A percentile compares a stretch with the other conserved stretches of the same genome.
Evolutionary conservation across 2,113 vertebrate genomes (phyloP).

Genomic region (Leiothrix lutea): DNA sequence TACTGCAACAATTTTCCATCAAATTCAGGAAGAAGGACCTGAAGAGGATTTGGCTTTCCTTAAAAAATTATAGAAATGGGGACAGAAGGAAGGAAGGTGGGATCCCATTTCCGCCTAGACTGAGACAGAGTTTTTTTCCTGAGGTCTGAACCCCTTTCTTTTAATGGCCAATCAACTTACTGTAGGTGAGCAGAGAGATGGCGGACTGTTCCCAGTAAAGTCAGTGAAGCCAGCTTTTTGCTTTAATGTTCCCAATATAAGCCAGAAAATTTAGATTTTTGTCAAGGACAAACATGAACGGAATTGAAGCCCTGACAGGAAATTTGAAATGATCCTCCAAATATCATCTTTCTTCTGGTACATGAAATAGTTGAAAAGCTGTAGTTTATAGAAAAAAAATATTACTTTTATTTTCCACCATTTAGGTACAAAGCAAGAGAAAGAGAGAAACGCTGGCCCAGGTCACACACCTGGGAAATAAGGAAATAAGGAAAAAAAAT

Average conservation of each 20-base stretch:
- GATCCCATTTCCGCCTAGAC: neutral
- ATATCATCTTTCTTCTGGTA: neutral
- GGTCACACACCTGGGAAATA: too few relatives aligned
- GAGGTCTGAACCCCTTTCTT: neutral
- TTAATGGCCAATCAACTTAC: neutral
- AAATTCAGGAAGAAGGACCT: neutral
- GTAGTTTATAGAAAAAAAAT: neutral
- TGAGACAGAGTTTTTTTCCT: neutral
- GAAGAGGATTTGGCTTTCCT: neutral
- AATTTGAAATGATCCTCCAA: neutral
- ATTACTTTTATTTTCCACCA: neutral
- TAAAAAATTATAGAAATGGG: neutral
- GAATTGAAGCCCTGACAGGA: neutral
- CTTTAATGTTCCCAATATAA: neutral
- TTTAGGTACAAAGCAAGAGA: neutral
- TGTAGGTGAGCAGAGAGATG: neutral
- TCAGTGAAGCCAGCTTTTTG: neutral
- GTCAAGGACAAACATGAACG: neutral
- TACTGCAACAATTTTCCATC: neutral
- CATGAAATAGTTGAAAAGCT: neutral
- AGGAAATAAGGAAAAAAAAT: neutral
- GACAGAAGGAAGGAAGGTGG: neutral
- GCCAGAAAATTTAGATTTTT: neutral
- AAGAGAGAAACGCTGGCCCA: fast-evolving
- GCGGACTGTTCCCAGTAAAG: neutral